Percentiles rank a stretch among this genome's conserved stretches.
Evolutionary conservation across 2,113 vertebrate genomes (phyloP).

Genomic region (Ovis canadensis): DNA sequence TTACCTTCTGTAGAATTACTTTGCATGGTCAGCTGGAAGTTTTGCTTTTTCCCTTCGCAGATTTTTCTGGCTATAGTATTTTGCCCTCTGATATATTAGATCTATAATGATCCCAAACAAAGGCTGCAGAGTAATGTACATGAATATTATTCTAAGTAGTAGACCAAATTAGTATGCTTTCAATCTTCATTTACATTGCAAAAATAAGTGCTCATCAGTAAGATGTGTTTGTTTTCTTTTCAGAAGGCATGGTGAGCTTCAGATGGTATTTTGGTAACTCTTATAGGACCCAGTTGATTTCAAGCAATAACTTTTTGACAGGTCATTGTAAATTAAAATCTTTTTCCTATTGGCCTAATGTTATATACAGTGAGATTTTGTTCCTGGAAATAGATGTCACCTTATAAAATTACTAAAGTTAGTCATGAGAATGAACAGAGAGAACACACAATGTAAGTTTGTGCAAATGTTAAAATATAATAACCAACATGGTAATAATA

Average conservation of each 20-base stretch:
- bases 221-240: not conserved
- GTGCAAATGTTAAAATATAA: not conserved
- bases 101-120: not conserved
- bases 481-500: not conserved
- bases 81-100: not conserved
- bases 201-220: not conserved
- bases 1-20: not conserved
- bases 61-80: not conserved
- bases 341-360: not conserved
- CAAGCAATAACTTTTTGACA: not conserved
- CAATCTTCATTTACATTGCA: not conserved
- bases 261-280: not conserved
- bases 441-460: not conserved
- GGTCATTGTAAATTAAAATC: constrained; percentile 22
- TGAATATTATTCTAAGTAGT: not conserved
- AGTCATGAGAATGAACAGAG: constrained; percentile 27
- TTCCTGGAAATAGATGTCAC: constrained; percentile 3
- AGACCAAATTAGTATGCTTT: not conserved
- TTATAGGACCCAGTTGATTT: not conserved
- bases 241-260: not conserved
- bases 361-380: not conserved
- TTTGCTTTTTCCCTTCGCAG: not conserved
- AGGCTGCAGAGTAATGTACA: not conserved
- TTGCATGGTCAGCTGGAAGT: not conserved
- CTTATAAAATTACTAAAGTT: not conserved